Conservation (phyloP, 2,797 vertebrate genomes). For the Gobio occitaniae region DNA sequence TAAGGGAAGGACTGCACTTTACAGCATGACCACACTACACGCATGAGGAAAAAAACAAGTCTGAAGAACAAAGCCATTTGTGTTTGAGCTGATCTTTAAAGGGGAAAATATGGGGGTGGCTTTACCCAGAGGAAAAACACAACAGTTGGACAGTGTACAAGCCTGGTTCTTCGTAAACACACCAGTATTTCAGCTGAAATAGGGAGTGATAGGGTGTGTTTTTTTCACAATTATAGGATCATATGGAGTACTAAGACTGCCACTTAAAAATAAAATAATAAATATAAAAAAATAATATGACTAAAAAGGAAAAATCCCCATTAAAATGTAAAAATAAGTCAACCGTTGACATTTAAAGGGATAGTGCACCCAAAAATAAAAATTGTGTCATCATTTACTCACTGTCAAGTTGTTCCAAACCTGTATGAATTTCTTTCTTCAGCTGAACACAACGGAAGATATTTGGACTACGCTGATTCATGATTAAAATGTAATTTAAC, state of each 20-base stretch:
- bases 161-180: slow-evolving; percentile 17
- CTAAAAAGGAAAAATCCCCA: neutral
- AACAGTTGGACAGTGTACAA: slow-evolving; percentile 27
- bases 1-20: neutral
- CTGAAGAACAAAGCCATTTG: slow-evolving; percentile 43
- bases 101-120: slow-evolving; percentile 7
- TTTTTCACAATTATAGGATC: neutral
- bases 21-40: slow-evolving; percentile 1
- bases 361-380: too few relatives aligned
- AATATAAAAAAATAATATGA: neutral
- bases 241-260: neutral
- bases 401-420: too few relatives aligned
- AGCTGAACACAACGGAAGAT: too few relatives aligned
- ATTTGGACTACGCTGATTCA: neutral
- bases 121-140: slow-evolving; percentile 30
- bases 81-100: slow-evolving; percentile 34
- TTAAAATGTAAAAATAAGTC: neutral
- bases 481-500: neutral
- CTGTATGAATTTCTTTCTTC: too few relatives aligned
- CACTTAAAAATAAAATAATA: neutral
- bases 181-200: neutral
- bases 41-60: neutral
- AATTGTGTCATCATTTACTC: too few relatives aligned
- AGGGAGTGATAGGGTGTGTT: neutral
- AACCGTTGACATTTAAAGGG: neutral